These are phyloP conservation scores for Poeciliopsis prolifica DNA, from an alignment of 2,113 vertebrate species.

Conservation along the genomic window DNA sequence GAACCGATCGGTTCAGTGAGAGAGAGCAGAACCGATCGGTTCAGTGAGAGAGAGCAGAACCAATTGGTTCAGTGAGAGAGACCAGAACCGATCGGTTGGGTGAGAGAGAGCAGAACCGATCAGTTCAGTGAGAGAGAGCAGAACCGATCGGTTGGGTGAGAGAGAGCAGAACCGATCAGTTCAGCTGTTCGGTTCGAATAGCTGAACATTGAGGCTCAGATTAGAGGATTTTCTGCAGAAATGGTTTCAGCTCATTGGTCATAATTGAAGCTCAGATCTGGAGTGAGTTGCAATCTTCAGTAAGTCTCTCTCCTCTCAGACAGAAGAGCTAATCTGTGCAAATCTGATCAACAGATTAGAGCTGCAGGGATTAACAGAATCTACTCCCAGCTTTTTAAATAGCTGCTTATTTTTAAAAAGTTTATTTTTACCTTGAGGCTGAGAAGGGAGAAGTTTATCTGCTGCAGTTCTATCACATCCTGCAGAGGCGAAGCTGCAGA, in stretches of 20 bases:
- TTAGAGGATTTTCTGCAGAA: not conserved
- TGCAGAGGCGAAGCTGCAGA: conserved; percentile 19
- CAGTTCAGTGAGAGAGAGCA: too few relatives aligned
- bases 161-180: too few relatives aligned
- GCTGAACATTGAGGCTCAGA: not conserved
- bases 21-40: too few relatives aligned
- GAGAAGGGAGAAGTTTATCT: not conserved
- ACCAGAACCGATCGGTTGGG: too few relatives aligned
- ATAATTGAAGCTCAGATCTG: not conserved
- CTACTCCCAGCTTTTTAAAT: not conserved
- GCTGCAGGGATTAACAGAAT: conserved; percentile 2
- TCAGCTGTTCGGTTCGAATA: not conserved
- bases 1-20: too few relatives aligned
- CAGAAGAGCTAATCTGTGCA: too few relatives aligned
- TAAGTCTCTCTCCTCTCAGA: too few relatives aligned
- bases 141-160: too few relatives aligned
- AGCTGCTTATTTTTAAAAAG: not conserved
- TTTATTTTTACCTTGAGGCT: conserved; percentile 14
- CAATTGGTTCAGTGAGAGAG: too few relatives aligned
- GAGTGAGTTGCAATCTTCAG: not conserved
- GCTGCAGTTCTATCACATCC: conserved; percentile 31
- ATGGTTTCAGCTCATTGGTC: not conserved
- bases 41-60: too few relatives aligned
- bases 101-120: too few relatives aligned
- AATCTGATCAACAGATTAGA: not conserved